Percentiles rank a stretch among this genome's conserved stretches.
These are phyloP conservation scores for Bostrychus sinensis DNA, from an alignment of 2,113 vertebrate species.

Conservation along the genomic window DNA sequence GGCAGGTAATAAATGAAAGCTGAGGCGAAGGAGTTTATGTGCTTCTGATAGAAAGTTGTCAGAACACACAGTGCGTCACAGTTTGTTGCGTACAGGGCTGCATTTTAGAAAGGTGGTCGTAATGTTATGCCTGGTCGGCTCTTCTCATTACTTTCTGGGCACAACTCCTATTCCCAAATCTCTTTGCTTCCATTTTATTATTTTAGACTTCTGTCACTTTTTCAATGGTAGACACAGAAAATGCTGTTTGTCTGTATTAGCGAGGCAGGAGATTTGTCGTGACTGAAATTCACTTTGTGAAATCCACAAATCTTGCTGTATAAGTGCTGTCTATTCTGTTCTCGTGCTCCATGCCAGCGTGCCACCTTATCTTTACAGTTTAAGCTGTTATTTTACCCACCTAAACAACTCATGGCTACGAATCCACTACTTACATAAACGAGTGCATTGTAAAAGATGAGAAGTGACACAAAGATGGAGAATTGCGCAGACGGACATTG, in stretches of 20 bases:
- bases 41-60: no score
- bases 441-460: constrained; percentile 37
- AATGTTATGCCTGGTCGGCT: no score
- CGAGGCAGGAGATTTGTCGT: constrained; percentile 33
- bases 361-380: constrained; percentile 35
- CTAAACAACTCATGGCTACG: constrained; percentile 5
- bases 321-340: constrained; percentile 35
- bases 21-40: no score
- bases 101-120: no score
- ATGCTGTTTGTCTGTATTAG: constrained; percentile 36
- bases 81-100: no score
- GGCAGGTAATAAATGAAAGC: no score
- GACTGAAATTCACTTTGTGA: constrained; percentile 52
- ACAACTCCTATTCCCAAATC: no score
- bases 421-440: constrained; percentile 23
- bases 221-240: constrained; percentile 19
- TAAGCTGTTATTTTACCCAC: constrained; percentile 25
- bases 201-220: constrained; percentile 27
- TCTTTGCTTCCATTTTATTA: no score
- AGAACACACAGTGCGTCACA: no score
- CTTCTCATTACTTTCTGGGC: no score
- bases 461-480: constrained; percentile 17
- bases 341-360: constrained; percentile 16
- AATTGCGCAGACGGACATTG: constrained; percentile 17
- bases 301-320: constrained; percentile 33